Conservation (phyloP, 2,888 invertebrate species). For the Coleophora deauratella region DNA sequence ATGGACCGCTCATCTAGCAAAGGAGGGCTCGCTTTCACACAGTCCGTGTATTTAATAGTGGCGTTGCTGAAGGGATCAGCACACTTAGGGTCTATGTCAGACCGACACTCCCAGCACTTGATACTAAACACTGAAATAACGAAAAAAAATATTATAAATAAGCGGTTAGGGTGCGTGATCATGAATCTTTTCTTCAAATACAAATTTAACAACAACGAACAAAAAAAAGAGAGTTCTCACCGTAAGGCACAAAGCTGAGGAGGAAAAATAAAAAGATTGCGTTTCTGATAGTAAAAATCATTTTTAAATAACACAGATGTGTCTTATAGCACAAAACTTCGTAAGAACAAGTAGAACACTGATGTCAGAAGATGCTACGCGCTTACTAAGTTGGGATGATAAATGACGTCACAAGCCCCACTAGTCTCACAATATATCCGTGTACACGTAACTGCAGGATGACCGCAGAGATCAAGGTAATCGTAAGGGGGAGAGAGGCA, state of each 20-base stretch:
- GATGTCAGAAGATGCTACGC: too few relatives aligned
- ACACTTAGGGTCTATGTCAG: conserved; percentile 91
- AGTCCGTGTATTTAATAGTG: conserved; percentile 79
- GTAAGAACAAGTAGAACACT: too few relatives aligned
- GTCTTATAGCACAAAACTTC: too few relatives aligned
- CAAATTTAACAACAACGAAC: too few relatives aligned
- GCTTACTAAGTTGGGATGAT: too few relatives aligned
- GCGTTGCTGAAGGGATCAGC: conserved; percentile 94
- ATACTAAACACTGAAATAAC: conserved; percentile 75
- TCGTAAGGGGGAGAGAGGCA: too few relatives aligned
- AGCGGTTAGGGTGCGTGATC: conserved; percentile 44
- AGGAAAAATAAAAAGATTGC: conserved; percentile 21
- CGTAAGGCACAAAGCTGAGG: conserved; percentile 24
- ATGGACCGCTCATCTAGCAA: conserved; percentile 81
- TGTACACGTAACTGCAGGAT: too few relatives aligned
- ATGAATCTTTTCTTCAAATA: too few relatives aligned
- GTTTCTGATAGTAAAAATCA: conserved; percentile 13
- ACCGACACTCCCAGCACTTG: conserved; percentile 94
- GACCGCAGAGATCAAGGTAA: too few relatives aligned
- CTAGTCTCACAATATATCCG: too few relatives aligned
- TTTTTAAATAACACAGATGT: conserved; percentile 1
- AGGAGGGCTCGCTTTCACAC: conserved; percentile 71
- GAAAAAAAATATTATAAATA: conserved; percentile 4
- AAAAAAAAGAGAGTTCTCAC: conserved; percentile 22
- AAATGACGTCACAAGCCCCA: too few relatives aligned